Evolutionary conservation across 2,797 vertebrate species (phyloP).

Genomic region (Poeciliopsis turneri): DNA sequence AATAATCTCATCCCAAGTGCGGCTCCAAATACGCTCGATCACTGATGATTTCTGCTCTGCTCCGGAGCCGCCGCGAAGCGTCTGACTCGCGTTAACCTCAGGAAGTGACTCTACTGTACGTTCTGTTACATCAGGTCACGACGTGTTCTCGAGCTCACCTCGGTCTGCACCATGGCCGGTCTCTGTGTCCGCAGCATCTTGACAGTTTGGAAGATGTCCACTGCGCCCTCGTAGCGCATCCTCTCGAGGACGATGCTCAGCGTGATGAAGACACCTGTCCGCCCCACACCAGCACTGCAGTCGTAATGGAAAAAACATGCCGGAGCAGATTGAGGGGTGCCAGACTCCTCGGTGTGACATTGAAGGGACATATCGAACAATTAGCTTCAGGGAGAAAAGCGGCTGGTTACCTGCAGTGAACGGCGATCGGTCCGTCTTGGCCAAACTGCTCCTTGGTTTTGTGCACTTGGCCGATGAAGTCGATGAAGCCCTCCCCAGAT

Average conservation of each 20-base stretch:
- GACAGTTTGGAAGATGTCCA: conserved; percentile 99
- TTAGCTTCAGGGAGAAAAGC: not conserved
- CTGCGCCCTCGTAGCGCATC: conserved; percentile 97
- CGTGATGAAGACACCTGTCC: conserved; percentile 97
- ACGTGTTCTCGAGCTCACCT: conserved; percentile 78
- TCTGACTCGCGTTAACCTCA: not conserved
- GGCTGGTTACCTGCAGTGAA: conserved; percentile 93
- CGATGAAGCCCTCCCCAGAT: conserved; percentile 97
- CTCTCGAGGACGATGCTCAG: conserved; percentile 97
- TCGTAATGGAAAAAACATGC: conserved; percentile 11
- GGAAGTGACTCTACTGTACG: not conserved
- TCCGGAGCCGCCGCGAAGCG: not conserved
- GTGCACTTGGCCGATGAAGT: conserved; percentile 98
- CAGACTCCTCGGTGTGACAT: not conserved
- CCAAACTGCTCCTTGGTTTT: conserved; percentile 99
- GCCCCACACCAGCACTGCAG: conserved; percentile 91
- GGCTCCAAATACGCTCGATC: not conserved
- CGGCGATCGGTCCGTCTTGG: conserved; percentile 95
- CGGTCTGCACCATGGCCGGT: conserved; percentile 98
- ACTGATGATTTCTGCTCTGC: not conserved
- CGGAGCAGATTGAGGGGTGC: not conserved
- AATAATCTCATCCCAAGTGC: not conserved
- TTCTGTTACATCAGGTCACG: not conserved
- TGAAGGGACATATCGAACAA: not conserved
- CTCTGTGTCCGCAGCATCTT: conserved; percentile 98